Evolutionary conservation across 2,113 vertebrate genomes (phyloP).

Genomic region (Rhinogobius similis): DNA sequence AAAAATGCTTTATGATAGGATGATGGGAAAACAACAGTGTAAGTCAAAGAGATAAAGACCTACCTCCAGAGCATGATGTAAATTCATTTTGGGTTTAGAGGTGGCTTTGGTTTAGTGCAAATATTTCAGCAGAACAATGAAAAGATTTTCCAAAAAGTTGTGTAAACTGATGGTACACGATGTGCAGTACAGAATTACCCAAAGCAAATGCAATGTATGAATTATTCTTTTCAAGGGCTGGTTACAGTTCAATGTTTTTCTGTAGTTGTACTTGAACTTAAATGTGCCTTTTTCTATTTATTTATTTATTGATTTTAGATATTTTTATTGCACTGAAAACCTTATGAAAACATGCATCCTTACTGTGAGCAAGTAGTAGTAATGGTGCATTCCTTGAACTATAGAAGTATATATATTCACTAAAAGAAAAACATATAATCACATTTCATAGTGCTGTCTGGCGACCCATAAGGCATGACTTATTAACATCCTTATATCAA

Average conservation of each 20-base stretch:
- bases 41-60: constrained; percentile 6
- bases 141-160: constrained; percentile 9
- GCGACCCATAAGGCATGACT: too few species aligned
- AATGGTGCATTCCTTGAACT: too few species aligned
- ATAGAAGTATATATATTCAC: too few species aligned
- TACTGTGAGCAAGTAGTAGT: too few species aligned
- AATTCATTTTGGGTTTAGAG: constrained; percentile 31
- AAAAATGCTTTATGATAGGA: constrained; percentile 49
- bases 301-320: too few species aligned
- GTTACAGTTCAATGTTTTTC: background rate
- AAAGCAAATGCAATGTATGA: background rate
- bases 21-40: constrained; percentile 9
- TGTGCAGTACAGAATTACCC: background rate
- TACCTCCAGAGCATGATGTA: background rate
- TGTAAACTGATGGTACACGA: background rate
- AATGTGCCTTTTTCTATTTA: too few species aligned
- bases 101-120: constrained; percentile 24
- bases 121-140: constrained; percentile 14
- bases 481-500: too few species aligned
- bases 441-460: too few species aligned
- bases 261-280: background rate
- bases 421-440: too few species aligned
- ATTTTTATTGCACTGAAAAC: too few species aligned
- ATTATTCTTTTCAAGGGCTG: background rate
- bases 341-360: too few species aligned